Percentiles rank a stretch among this genome's conserved stretches.
phyloP scores from a whole-genome alignment of 2,888 invertebrate genomes.

The Bombylius discolor region DNA sequence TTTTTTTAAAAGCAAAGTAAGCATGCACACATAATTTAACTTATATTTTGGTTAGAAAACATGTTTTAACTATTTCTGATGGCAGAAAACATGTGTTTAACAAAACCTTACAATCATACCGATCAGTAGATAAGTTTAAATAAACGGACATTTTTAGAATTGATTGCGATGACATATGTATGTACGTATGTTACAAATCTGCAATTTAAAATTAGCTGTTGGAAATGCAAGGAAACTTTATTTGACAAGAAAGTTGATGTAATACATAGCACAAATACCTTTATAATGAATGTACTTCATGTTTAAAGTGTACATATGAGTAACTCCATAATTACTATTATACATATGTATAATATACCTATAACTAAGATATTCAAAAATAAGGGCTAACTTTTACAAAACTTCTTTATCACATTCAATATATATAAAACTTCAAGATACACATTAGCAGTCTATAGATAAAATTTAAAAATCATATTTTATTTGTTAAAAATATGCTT shows the following conservation, averaged over 20 bases:
- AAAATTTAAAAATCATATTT: no score
- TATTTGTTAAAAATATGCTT: no score
- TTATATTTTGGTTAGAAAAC: constrained; percentile 1
- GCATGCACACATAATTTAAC: background rate
- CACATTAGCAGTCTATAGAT: no score
- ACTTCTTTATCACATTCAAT: no score
- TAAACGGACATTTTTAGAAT: background rate
- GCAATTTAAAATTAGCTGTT: background rate
- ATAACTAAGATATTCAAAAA: no score
- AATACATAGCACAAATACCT: no score
- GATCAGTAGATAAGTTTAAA: background rate
- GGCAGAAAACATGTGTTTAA: constrained; percentile 7
- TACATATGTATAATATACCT: no score
- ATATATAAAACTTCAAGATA: no score
- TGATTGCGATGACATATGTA: background rate
- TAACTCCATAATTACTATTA: no score
- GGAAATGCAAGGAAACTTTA: background rate
- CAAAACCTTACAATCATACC: constrained; percentile 5
- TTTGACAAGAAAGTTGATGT: background rate
- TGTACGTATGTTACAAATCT: background rate
- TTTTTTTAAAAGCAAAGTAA: background rate
- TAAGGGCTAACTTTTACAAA: no score
- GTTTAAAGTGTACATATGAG: no score
- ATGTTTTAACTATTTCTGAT: constrained; percentile 8
- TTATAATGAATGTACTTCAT: no score